Percentiles rank a stretch among this genome's conserved stretches.
phyloP scores from a whole-genome alignment of 2,797 vertebrate species.

The Phylloscopus collybita region DNA sequence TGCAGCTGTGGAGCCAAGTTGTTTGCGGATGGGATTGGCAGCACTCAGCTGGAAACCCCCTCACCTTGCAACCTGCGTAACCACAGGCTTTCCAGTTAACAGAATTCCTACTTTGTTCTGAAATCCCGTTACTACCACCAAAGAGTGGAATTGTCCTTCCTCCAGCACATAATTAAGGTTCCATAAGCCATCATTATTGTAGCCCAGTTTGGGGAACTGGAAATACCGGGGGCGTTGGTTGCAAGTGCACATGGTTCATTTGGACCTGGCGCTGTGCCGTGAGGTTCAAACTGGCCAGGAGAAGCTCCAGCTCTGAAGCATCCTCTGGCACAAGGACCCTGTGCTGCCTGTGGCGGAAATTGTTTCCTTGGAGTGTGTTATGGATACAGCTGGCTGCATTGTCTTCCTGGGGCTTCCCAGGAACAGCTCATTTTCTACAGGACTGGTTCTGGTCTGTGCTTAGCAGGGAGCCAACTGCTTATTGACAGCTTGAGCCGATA shows the following conservation, averaged over 20 bases:
- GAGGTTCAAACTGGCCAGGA: background rate
- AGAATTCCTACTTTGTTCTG: background rate
- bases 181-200: background rate
- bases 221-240: background rate
- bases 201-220: background rate
- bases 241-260: background rate
- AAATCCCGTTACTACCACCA: background rate
- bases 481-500: slow-evolving; percentile 1
- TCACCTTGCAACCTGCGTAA: background rate
- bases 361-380: background rate
- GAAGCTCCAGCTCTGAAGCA: background rate
- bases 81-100: background rate
- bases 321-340: slow-evolving; percentile 2
- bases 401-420: slow-evolving; percentile 28
- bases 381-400: background rate
- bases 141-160: slow-evolving; percentile 1
- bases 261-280: background rate
- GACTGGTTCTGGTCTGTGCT: background rate
- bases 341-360: slow-evolving; percentile 7
- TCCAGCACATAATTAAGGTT: slow-evolving; percentile 19
- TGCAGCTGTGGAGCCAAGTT: slow-evolving; percentile 25
- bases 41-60: slow-evolving; percentile 15
- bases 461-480: slow-evolving; percentile 8
- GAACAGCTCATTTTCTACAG: slow-evolving; percentile 2
- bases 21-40: slow-evolving; percentile 53